These are phyloP conservation scores for Anarrhichthys ocellatus DNA, from an alignment of 2,113 vertebrate genomes.

Conservation along the genomic window DNA sequence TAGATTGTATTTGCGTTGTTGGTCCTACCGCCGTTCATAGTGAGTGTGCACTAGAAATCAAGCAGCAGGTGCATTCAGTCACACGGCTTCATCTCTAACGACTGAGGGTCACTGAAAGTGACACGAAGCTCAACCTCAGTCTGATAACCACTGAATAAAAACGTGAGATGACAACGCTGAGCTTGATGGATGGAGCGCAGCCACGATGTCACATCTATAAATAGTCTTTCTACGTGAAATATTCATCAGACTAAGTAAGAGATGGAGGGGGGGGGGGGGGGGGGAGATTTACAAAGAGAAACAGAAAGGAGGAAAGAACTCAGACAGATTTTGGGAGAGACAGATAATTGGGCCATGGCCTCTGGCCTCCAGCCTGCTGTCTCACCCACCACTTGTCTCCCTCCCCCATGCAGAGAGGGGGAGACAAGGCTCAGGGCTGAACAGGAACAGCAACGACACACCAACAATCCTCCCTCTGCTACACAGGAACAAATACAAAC, in stretches of 20 bases:
- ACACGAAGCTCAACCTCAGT: slow-evolving; percentile 33
- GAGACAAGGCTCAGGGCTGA: background rate
- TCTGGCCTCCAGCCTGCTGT: slow-evolving; percentile 27
- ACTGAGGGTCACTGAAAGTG: slow-evolving; percentile 32
- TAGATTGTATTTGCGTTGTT: too few relatives aligned
- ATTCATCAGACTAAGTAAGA: slow-evolving; percentile 64
- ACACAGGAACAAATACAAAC: background rate
- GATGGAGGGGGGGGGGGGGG: background rate
- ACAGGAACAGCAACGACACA: background rate
- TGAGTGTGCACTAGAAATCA: too few relatives aligned
- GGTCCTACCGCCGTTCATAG: too few relatives aligned
- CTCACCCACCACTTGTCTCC: slow-evolving; percentile 55
- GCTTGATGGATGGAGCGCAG: slow-evolving; percentile 41
- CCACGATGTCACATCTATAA: slow-evolving; percentile 47
- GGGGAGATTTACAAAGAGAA: background rate
- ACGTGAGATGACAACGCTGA: slow-evolving; percentile 38
- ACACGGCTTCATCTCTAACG: too few relatives aligned
- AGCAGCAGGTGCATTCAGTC: too few relatives aligned
- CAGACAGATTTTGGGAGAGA: too few relatives aligned
- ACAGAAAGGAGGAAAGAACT: background rate
- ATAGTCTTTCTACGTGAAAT: slow-evolving; percentile 68
- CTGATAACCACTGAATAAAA: slow-evolving; percentile 29
- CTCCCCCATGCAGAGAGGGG: background rate
- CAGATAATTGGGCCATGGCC: slow-evolving; percentile 32
- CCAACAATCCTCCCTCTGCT: background rate